These are phyloP conservation scores for Tolypeutes matacus DNA, from an alignment of 2,797 vertebrate species.

Conservation along the genomic window DNA sequence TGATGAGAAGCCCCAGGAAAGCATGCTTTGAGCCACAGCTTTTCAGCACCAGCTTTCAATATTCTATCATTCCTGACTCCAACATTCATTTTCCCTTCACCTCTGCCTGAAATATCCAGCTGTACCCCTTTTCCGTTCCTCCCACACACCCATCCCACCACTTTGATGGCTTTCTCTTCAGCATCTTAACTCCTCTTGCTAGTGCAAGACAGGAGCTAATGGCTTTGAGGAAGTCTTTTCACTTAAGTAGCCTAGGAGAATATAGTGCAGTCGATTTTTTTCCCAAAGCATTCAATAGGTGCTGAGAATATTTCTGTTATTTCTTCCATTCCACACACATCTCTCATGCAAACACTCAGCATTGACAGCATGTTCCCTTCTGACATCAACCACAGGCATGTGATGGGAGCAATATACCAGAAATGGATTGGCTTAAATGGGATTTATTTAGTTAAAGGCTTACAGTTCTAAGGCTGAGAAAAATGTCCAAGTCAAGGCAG, in stretches of 20 bases:
- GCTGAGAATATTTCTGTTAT: constrained; percentile 82
- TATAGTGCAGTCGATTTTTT: constrained; percentile 75
- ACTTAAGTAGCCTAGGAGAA: constrained; percentile 74
- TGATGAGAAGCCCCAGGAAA: constrained; percentile 30
- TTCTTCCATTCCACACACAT: constrained; percentile 82
- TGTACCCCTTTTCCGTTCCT: constrained; percentile 52
- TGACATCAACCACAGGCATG: constrained; percentile 80
- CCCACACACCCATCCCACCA: constrained; percentile 22
- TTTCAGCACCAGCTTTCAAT: constrained; percentile 62
- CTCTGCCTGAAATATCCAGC: constrained; percentile 62
- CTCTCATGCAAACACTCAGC: constrained; percentile 81
- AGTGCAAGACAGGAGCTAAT: constrained; percentile 76
- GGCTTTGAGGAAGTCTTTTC: constrained; percentile 81
- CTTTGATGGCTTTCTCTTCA: constrained; percentile 82
- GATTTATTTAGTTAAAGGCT: too few species aligned
- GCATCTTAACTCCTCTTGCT: constrained; percentile 53
- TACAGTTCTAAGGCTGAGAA: too few species aligned
- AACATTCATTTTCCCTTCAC: constrained; percentile 29
- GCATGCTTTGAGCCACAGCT: constrained; percentile 19
- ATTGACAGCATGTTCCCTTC: constrained; percentile 83
- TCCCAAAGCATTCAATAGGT: constrained; percentile 78
- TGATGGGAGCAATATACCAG: constrained; percentile 1
- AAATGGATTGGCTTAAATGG: too few species aligned
- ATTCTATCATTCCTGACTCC: constrained; percentile 59
- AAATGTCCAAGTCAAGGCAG: too few species aligned